phyloP scores from a whole-genome alignment of 2,113 vertebrate species.

The Pseudorasbora parva region DNA sequence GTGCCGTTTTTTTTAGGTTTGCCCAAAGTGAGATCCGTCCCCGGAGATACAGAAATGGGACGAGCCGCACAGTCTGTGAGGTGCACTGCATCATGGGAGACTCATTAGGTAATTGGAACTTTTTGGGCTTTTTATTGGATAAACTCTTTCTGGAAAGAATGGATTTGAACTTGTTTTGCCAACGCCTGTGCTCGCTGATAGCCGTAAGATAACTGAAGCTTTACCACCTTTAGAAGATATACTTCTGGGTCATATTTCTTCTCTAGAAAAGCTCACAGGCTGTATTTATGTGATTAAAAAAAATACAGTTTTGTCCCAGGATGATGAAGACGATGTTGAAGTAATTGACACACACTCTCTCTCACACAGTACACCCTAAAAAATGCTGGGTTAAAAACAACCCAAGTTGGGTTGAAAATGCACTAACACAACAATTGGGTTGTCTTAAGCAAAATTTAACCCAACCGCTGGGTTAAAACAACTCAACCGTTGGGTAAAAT shows the following conservation, averaged over 20 bases:
- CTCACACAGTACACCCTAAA: too few relatives aligned
- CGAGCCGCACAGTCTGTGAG: slow-evolving; percentile 3
- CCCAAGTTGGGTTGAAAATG: too few relatives aligned
- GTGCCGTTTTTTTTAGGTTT: slow-evolving; percentile 23
- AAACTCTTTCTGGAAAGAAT: neutral
- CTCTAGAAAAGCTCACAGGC: too few relatives aligned
- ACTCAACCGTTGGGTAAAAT: too few relatives aligned
- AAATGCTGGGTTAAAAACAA: too few relatives aligned
- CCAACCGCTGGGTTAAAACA: too few relatives aligned
- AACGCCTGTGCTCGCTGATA: neutral
- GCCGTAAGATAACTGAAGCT: neutral
- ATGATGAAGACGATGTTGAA: too few relatives aligned
- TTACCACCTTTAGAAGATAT: neutral
- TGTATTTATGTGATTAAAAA: too few relatives aligned
- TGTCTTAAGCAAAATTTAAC: too few relatives aligned
- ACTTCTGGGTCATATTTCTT: neutral
- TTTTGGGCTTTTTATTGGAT: neutral
- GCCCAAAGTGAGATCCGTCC: slow-evolving; percentile 12
- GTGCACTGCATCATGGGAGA: neutral
- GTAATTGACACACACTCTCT: too few relatives aligned
- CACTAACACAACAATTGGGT: too few relatives aligned
- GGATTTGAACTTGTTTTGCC: neutral
- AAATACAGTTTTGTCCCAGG: too few relatives aligned
- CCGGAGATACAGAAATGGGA: slow-evolving; percentile 28
- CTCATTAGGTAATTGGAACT: neutral